Base-by-base conservation (phyloP, 2,797 vertebrate genomes). In the Artibeus jamaicensis region DNA sequence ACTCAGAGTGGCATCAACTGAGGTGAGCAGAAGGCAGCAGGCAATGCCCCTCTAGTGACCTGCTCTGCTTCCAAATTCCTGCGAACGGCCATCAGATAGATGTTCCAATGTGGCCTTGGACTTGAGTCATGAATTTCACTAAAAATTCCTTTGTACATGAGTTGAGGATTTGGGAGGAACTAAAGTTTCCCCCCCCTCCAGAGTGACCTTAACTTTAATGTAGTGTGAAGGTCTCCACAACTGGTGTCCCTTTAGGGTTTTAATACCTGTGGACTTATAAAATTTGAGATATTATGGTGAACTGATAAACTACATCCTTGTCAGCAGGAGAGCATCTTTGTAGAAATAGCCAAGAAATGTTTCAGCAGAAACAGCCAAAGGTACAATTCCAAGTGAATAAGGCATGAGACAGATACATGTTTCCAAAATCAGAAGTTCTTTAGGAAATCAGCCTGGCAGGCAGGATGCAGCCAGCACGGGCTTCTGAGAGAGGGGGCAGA, bases 11-110 rank as follows among this genome's bases (percentile, higher is more conserved):
- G 15, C 19, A 42, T 67, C 18, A 15, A 6, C 22, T 14, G 7
- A 4, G 10, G 10, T 37, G 32, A 32, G 55, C 14, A 86, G 29
- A 46, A 26, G 9, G 9, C 1, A 55, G 34, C n/a, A 83, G 4
- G 22, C 16, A 29, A 29, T 1, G 8, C 24, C 2, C 2, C 11
- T 18, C n/a, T 50, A 55, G 12, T 5, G 7, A 94, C 12, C 4
- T 2, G 6, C 12, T 65, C 2, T 55, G 24, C n/a, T 87, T 92
- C 74, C 55, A 46, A 18, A 50, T n/a, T 44, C 42, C 39, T 7
- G 1, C 24, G 46, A 39, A 37, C 19, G 0, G 6, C 22, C 22
- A 2, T 2, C 1, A 2, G 29, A n/a, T 4, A 12, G 39, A 8
- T 21, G 57, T 68, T 48, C 22, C 55, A 48, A 22, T 14, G 10